phyloP scores from a whole-genome alignment of 2,888 invertebrate species.

The Drosophila percnosoma region DNA sequence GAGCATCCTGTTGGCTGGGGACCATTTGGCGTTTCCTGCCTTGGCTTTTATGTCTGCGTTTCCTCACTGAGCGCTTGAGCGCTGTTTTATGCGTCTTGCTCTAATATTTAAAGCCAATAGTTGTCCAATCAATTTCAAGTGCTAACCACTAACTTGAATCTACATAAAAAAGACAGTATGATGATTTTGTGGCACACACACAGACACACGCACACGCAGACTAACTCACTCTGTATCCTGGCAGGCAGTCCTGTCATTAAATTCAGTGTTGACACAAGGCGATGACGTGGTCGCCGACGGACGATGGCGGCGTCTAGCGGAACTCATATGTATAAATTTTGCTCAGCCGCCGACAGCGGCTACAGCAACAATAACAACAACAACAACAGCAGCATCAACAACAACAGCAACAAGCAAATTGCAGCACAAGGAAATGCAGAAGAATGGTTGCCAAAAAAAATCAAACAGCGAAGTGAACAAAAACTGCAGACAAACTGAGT shows the following conservation, averaged over 20 bases:
- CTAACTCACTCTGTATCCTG: conserved; percentile 22
- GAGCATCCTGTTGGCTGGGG: conserved; percentile 36
- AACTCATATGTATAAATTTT: conserved; percentile 61
- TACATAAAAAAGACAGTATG: conserved; percentile 63
- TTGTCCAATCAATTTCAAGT: conserved; percentile 78
- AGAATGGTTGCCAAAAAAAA: conserved; percentile 52
- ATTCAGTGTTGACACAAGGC: conserved; percentile 68
- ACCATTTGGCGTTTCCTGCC: conserved; percentile 49
- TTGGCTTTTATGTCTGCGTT: conserved; percentile 68
- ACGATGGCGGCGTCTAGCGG: conserved; percentile 18
- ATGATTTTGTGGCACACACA: not conserved
- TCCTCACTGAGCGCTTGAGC: conserved; percentile 30
- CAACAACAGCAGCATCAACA: conserved; percentile 22
- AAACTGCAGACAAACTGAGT: conserved; percentile 39
- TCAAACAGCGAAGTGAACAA: conserved; percentile 3
- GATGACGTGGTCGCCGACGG: conserved; percentile 25
- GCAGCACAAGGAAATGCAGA: conserved; percentile 63
- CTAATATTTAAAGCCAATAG: conserved; percentile 76
- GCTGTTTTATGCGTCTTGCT: conserved; percentile 68
- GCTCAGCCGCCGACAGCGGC: conserved; percentile 26
- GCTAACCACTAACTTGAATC: conserved; percentile 66
- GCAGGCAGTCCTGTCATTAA: conserved; percentile 54
- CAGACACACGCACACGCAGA: conserved; percentile 12
- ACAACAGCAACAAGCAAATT: conserved; percentile 31
- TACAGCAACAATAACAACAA: conserved; percentile 17